phyloP scores from a whole-genome alignment of 2,888 invertebrate species.

The Theretra japonica region DNA sequence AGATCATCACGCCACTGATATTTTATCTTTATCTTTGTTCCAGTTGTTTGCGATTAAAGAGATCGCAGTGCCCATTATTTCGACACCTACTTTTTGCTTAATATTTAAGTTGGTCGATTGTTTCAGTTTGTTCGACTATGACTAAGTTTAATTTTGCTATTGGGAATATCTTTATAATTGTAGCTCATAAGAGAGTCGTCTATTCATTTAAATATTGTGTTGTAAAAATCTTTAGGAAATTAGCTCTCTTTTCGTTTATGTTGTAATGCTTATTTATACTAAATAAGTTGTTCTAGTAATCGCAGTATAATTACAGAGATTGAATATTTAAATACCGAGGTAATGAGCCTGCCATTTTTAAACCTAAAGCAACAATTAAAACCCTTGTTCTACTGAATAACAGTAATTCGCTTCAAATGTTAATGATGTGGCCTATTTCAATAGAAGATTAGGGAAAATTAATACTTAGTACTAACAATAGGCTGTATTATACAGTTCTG shows the following conservation, averaged over 20 bases:
- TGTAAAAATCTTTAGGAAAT: too few relatives aligned
- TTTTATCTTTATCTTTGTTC: constrained; percentile 50
- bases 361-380: not conserved
- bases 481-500: not conserved
- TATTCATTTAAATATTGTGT: too few relatives aligned
- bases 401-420: not conserved
- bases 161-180: not conserved
- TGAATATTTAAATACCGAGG: too few relatives aligned
- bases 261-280: too few relatives aligned
- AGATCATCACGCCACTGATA: constrained; percentile 58
- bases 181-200: too few relatives aligned
- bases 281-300: too few relatives aligned
- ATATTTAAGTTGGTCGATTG: constrained; percentile 7
- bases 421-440: constrained; percentile 1
- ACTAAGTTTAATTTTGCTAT: not conserved
- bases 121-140: not conserved
- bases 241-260: too few relatives aligned
- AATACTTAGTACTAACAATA: not conserved
- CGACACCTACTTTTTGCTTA: constrained; percentile 15
- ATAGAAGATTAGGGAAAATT: not conserved
- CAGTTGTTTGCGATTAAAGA: constrained; percentile 35
- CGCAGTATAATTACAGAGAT: too few relatives aligned
- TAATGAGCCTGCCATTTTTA: too few relatives aligned
- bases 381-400: not conserved
- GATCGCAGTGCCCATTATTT: constrained; percentile 19